Evolutionary conservation across 2,888 invertebrate species (phyloP).

Genomic region (Pheosia gnoma): DNA sequence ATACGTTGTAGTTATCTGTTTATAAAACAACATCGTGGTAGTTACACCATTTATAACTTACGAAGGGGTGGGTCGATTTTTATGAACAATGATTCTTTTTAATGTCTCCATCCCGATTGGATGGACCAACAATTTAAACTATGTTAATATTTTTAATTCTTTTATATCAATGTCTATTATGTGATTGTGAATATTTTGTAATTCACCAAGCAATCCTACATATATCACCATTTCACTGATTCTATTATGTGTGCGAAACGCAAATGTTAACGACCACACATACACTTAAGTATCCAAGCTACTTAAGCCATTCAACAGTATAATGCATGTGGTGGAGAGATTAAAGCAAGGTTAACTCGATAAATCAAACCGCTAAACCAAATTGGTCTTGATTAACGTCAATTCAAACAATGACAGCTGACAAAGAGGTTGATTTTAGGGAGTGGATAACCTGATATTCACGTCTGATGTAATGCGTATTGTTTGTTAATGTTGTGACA

Average conservation of each 20-base stretch:
- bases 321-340: constrained; percentile 30
- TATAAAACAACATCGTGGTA: too few species aligned
- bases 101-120: too few species aligned
- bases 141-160: too few species aligned
- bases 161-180: too few species aligned
- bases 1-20: too few species aligned
- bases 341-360: constrained; percentile 48
- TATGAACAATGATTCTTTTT: too few species aligned
- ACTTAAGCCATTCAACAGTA: constrained; percentile 13
- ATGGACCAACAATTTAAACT: too few species aligned
- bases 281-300: not conserved
- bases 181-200: not conserved
- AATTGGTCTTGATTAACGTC: constrained; percentile 57
- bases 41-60: too few species aligned
- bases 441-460: constrained; percentile 32
- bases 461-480: constrained; percentile 1
- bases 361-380: constrained; percentile 52
- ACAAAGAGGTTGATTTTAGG: constrained; percentile 51
- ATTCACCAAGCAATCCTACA: not conserved
- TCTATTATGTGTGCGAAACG: not conserved
- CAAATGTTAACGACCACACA: not conserved
- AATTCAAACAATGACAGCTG: constrained; percentile 63
- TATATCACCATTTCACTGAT: not conserved
- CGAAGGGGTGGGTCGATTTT: too few species aligned
- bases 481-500: constrained; percentile 7